Evolutionary conservation across 2,888 invertebrate genomes (phyloP).

Genomic region (Stictocephala bisonia): DNA sequence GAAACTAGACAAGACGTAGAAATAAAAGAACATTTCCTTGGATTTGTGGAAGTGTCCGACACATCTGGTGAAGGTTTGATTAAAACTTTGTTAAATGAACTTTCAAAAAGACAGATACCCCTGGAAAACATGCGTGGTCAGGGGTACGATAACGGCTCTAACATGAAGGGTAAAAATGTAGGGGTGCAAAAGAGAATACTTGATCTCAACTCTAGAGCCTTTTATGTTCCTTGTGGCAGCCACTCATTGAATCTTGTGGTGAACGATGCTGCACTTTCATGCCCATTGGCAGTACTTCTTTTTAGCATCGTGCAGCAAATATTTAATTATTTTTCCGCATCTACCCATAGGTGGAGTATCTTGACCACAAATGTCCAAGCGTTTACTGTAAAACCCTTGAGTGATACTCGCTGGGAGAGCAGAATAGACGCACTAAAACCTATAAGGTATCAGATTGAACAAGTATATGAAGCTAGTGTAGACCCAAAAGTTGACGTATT

Average conservation of each 20-base stretch:
- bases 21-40: constrained; percentile 32
- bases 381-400: constrained; percentile 30
- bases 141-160: constrained; percentile 34
- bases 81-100: background rate
- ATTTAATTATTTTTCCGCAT: constrained; percentile 21
- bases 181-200: constrained; percentile 28
- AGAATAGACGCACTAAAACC: constrained; percentile 30
- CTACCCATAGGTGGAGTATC: constrained; percentile 26
- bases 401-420: constrained; percentile 30
- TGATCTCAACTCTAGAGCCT: constrained; percentile 22
- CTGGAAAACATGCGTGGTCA: constrained; percentile 17
- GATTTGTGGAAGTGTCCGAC: constrained; percentile 3
- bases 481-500: constrained; percentile 28
- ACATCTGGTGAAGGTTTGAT: constrained; percentile 37
- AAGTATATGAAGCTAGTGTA: constrained; percentile 24
- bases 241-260: constrained; percentile 31
- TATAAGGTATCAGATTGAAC: constrained; percentile 18
- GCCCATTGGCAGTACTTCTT: constrained; percentile 8
- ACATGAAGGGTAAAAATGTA: constrained; percentile 33
- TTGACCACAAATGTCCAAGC: constrained; percentile 4
- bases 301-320: constrained; percentile 23
- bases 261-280: constrained; percentile 22
- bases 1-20: background rate
- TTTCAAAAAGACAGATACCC: constrained; percentile 4
- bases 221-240: constrained; percentile 25